phyloP scores from a whole-genome alignment of 2,113 vertebrate genomes.

The Rhea americana region DNA sequence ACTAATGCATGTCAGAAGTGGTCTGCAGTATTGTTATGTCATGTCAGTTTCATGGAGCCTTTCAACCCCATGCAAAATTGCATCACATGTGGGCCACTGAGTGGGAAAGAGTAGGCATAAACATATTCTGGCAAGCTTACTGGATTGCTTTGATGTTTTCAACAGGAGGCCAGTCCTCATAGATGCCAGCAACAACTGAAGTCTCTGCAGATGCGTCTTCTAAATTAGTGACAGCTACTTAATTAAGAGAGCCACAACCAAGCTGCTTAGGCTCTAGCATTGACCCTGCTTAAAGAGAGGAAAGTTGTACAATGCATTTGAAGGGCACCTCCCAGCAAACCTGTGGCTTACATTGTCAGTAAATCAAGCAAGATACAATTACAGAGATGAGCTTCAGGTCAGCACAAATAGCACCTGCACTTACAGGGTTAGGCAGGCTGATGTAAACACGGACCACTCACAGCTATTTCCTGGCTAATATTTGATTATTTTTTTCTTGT shows the following conservation, averaged over 20 bases:
- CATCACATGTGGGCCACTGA: not conserved
- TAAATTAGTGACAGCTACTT: conserved; percentile 43
- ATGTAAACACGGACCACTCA: not conserved
- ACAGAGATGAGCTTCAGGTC: not conserved
- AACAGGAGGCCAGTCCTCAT: not conserved
- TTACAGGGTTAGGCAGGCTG: not conserved
- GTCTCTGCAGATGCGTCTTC: conserved; percentile 46
- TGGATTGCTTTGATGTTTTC: conserved; percentile 29
- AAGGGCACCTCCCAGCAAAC: not conserved
- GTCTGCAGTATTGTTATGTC: conserved; percentile 25
- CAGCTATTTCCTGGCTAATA: not conserved
- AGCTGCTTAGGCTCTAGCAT: conserved; percentile 24
- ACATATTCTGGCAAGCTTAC: conserved; percentile 15
- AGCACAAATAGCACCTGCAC: not conserved
- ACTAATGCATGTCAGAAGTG: conserved; percentile 28
- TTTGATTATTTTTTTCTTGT: not conserved
- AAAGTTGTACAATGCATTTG: conserved; percentile 10
- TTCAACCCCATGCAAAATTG: not conserved
- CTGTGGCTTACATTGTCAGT: not conserved
- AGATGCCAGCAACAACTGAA: not conserved
- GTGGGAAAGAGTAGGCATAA: not conserved
- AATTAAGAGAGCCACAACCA: conserved; percentile 43
- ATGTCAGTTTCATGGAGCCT: not conserved
- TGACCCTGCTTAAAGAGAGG: conserved; percentile 33
- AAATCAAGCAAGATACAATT: not conserved